Evolutionary conservation across 2,113 vertebrate species (phyloP).

Genomic region (Alethe diademata): DNA sequence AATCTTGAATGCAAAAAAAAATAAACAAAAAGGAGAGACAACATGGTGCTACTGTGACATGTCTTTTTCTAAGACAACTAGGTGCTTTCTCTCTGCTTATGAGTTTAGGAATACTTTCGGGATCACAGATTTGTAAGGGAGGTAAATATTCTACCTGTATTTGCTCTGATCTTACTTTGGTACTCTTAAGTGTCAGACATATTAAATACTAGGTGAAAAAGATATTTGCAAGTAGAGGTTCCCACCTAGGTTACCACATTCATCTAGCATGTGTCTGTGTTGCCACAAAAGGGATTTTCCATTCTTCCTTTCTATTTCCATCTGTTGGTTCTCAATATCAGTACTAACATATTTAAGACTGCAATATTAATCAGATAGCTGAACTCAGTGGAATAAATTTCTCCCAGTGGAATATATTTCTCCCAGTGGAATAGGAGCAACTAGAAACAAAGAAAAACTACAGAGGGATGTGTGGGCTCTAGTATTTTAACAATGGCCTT

Average conservation of each 20-base stretch:
- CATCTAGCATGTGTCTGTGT: not conserved
- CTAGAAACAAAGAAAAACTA: not conserved
- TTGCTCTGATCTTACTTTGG: not conserved
- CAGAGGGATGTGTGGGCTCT: accelerated
- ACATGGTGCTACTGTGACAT: accelerated
- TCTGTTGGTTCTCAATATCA: not conserved
- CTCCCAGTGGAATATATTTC: not conserved
- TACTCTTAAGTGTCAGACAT: not conserved
- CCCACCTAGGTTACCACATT: not conserved
- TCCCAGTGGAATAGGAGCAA: not conserved
- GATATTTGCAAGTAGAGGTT: not conserved
- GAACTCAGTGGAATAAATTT: not conserved
- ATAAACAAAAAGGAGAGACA: not conserved
- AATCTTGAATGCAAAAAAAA: not conserved
- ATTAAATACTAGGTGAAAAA: not conserved
- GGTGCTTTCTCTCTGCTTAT: not conserved
- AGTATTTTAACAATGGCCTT: not conserved
- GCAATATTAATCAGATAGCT: not conserved
- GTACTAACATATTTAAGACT: not conserved
- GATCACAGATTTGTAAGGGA: not conserved
- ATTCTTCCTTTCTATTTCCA: not conserved
- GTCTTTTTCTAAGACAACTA: not conserved
- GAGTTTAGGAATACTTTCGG: not conserved
- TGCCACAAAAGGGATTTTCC: not conserved
- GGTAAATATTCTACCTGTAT: not conserved